Evolutionary conservation across 2,888 invertebrate species (phyloP).

Genomic region (Romanomermis culicivorax): DNA sequence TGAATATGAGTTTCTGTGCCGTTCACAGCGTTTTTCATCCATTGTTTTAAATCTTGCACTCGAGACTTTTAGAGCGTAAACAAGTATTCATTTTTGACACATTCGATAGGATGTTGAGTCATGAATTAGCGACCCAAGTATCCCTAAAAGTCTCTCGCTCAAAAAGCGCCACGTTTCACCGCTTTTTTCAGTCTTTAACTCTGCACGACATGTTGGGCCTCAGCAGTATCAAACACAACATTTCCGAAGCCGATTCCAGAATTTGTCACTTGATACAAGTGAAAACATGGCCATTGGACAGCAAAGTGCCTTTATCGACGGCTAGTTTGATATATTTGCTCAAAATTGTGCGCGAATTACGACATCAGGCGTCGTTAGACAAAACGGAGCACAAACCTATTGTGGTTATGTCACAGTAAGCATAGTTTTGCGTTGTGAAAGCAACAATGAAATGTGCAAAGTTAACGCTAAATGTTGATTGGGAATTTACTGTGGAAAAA

Average conservation of each 20-base stretch:
- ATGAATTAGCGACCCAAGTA: no score
- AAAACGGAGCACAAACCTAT: slow-evolving; percentile 26
- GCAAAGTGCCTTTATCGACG: slow-evolving; percentile 81
- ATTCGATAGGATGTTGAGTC: no score
- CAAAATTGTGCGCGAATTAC: slow-evolving; percentile 26
- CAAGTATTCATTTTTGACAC: no score
- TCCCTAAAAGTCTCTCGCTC: no score
- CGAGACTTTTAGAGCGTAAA: no score
- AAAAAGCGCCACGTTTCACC: no score
- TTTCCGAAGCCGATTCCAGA: slow-evolving; percentile 25
- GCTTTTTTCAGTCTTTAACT: slow-evolving; percentile 61
- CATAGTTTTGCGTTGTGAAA: not conserved
- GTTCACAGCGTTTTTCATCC: no score
- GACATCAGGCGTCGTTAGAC: slow-evolving; percentile 25
- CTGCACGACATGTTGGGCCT: slow-evolving; percentile 81
- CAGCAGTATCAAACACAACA: slow-evolving; percentile 15
- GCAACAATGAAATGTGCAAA: not conserved
- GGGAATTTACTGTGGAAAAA: slow-evolving; percentile 10
- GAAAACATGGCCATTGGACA: slow-evolving; percentile 62
- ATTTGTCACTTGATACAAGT: slow-evolving; percentile 27
- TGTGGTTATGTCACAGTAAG: slow-evolving; percentile 24
- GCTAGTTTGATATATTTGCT: slow-evolving; percentile 48
- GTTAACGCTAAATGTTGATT: slow-evolving; percentile 10
- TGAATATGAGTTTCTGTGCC: no score
- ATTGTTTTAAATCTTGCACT: no score